phyloP scores from a whole-genome alignment of 1,140 invertebrate species.

The Drosophila lacertosa region DNA sequence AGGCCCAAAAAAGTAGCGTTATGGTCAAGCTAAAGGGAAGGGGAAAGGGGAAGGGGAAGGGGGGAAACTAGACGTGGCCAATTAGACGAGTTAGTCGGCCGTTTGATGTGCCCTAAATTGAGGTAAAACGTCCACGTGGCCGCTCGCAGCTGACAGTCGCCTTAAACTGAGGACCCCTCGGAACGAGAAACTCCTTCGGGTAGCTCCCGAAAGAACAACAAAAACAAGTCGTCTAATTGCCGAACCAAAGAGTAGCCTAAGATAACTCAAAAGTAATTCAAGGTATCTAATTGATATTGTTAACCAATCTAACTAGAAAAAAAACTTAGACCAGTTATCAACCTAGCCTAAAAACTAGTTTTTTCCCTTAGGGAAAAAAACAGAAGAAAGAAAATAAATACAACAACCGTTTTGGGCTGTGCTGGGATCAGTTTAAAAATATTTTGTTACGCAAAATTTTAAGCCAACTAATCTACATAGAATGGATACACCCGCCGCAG shows the following conservation, averaged over 20 bases:
- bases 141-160: conserved; percentile 52
- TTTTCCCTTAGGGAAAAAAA: too few relatives aligned
- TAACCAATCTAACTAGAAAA: background rate
- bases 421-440: background rate
- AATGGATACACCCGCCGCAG: conserved; percentile 45
- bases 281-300: too few relatives aligned
- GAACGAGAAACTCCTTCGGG: too few relatives aligned
- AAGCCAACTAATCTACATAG: conserved; percentile 22
- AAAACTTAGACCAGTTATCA: too few relatives aligned
- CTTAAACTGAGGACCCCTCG: background rate
- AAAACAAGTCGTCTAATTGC: too few relatives aligned
- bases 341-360: too few relatives aligned
- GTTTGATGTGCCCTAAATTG: conserved; percentile 71
- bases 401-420: conserved; percentile 2
- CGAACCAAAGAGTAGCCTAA: too few relatives aligned
- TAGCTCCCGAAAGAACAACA: too few relatives aligned
- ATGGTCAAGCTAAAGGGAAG: conserved; percentile 27
- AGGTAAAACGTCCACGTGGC: conserved; percentile 52
- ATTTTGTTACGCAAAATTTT: conserved; percentile 12
- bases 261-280: too few relatives aligned
- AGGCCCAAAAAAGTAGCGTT: conserved; percentile 24
- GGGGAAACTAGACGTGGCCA: too few relatives aligned
- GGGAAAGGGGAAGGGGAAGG: background rate
- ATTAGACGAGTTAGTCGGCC: conserved; percentile 72
- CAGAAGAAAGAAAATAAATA: background rate